These are phyloP conservation scores for Mus spicilegus DNA, from an alignment of 2,113 vertebrate species.

Conservation along the genomic window DNA sequence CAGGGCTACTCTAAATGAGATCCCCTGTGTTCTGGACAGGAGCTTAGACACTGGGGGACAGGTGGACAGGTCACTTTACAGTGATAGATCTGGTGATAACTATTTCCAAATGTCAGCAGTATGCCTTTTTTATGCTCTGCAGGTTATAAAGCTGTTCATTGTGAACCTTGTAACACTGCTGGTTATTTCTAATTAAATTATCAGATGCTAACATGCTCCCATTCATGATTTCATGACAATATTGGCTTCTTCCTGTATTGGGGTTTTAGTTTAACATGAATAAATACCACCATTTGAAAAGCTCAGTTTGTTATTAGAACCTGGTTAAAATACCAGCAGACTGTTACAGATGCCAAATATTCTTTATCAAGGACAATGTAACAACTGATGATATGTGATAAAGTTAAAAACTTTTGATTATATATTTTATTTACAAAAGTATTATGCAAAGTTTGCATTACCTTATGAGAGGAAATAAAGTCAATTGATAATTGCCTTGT, in stretches of 20 bases:
- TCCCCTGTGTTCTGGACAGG: background rate
- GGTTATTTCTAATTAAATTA: constrained; percentile 56
- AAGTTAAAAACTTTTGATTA: background rate
- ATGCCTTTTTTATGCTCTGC: background rate
- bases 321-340: constrained; percentile 50
- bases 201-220: background rate
- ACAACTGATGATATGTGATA: constrained; percentile 42
- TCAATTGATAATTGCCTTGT: constrained; percentile 76
- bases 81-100: background rate
- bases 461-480: constrained; percentile 86
- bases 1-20: background rate
- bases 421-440: constrained; percentile 76
- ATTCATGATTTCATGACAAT: background rate
- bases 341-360: constrained; percentile 75
- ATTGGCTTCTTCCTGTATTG: constrained; percentile 34
- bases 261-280: constrained; percentile 59
- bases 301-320: constrained; percentile 41
- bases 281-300: constrained; percentile 54
- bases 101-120: background rate
- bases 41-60: background rate
- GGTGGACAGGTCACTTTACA: background rate
- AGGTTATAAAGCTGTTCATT: constrained; percentile 46
- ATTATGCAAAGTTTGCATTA: constrained; percentile 80
- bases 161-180: constrained; percentile 43
- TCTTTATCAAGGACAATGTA: constrained; percentile 65